Evolutionary conservation across 2,888 invertebrate genomes (phyloP), one percentile per base, ranked within the genome.

Genomic region (Gryllus longicercus): DNA sequence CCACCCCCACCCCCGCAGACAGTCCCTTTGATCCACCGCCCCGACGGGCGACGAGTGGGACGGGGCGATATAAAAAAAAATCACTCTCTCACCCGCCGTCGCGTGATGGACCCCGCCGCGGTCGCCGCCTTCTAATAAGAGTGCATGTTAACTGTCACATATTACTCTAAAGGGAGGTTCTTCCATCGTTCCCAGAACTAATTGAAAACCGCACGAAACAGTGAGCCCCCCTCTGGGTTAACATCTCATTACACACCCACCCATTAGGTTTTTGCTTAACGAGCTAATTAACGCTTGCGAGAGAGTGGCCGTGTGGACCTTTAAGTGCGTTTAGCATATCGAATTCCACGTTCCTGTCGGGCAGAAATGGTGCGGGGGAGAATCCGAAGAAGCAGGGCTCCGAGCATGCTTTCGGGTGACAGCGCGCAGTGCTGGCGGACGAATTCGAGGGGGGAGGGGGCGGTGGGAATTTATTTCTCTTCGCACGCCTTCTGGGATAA

Each of bases 121-220:
- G 8, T 1, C 63, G 63, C 63, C 63, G 63, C 63, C 63, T 63
- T 63, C 63, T 63, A 63, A 63, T 63, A 63, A 63, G 63, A 63
- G 63, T 63, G 63, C 63, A 63, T 63, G 63, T 63, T 63, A 63
- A 63, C 63, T 63, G 63, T 63, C 63, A 63, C 63, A 63, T 63
- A 63, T 63, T 63, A 63, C 63, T 63, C 63, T 63, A 63, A 63
- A 63, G n/a, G 63, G 63, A 63, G 63, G 63, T n/a, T 63, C 63
- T 63, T 63, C 63, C 63, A 63, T 63, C 63, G 16, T 63, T 63
- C 63, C 63, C 63, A 63, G 63, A 63, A 63, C 63, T 63, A 63
- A 63, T 63, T 63, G 63, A 63, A 63, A 63, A 18, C 63, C 63
- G 14, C 63, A 63, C 63, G 63, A 63, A 63, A 63, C 14, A 63